Conservation (phyloP, 2,888 invertebrate genomes). For the Epirrita christyi region DNA sequence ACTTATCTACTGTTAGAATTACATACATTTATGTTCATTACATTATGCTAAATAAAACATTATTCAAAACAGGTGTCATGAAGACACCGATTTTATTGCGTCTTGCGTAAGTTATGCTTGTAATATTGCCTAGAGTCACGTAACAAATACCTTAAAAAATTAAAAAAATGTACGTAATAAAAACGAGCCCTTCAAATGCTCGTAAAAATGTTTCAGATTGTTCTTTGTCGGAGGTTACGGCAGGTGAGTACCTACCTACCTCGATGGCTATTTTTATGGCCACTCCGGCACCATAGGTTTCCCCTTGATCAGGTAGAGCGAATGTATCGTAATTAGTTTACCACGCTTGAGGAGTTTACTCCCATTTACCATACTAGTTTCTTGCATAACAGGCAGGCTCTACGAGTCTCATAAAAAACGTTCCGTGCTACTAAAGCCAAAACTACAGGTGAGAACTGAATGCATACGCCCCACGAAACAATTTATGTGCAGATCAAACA, state of each 20-base stretch:
- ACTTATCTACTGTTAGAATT: background rate
- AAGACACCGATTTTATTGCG: conserved; percentile 34
- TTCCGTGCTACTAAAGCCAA: background rate
- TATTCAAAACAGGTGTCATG: conserved; percentile 32
- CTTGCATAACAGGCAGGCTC: background rate
- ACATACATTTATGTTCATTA: background rate
- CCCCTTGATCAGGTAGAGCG: too few species aligned
- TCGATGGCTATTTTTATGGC: background rate
- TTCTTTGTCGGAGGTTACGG: conserved; percentile 12
- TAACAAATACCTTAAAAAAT: conserved; percentile 29
- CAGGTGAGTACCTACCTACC: background rate
- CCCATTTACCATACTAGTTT: background rate
- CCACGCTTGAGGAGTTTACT: background rate
- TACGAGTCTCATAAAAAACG: background rate
- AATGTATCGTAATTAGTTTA: too few species aligned
- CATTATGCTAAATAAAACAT: conserved; percentile 29
- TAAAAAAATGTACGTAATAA: conserved; percentile 20
- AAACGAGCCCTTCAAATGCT: conserved; percentile 30
- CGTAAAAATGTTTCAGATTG: conserved; percentile 29
- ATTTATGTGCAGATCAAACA: conserved; percentile 17
- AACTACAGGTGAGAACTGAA: conserved; percentile 2
- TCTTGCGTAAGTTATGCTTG: conserved; percentile 32
- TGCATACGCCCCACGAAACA: conserved; percentile 3
- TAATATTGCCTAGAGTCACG: conserved; percentile 34
- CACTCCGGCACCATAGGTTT: too few species aligned